Percentiles rank a stretch among this genome's conserved stretches.
These are phyloP conservation scores for Cecropterus lyciades DNA, from an alignment of 1,140 invertebrate species.

Conservation along the genomic window DNA sequence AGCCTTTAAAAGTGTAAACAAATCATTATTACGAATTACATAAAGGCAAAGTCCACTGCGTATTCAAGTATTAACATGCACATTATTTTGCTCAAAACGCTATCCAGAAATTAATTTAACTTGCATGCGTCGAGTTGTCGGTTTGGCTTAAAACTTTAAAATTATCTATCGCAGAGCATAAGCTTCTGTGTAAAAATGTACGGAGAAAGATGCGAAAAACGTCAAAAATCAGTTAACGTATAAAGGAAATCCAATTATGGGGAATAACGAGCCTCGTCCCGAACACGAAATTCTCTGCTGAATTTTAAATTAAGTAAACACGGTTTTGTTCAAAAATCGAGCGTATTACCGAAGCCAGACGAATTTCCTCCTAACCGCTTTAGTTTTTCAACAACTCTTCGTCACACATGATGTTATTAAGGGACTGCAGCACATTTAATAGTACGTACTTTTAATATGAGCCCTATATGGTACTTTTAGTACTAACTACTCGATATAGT, in stretches of 20 bases:
- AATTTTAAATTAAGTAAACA: constrained; percentile 60
- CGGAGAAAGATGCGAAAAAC: constrained; percentile 32
- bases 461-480: too few species aligned
- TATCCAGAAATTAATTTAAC: too few species aligned
- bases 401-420: not conserved
- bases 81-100: too few species aligned
- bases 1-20: too few species aligned
- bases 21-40: too few species aligned
- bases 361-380: constrained; percentile 33
- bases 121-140: not conserved
- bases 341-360: constrained; percentile 31
- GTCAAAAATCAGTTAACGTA: constrained; percentile 54
- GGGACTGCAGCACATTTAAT: not conserved
- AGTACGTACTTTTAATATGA: too few species aligned
- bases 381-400: constrained; percentile 4
- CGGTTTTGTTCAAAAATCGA: constrained; percentile 49
- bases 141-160: not conserved
- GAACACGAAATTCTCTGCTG: constrained; percentile 48
- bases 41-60: too few species aligned
- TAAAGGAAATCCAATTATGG: constrained; percentile 60
- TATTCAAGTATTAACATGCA: too few species aligned
- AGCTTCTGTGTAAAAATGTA: constrained; percentile 28
- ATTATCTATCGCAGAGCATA: constrained; percentile 15
- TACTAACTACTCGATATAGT: too few species aligned
- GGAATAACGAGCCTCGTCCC: constrained; percentile 50